A percentile compares a stretch with the other conserved stretches of the same genome.
These are phyloP conservation scores for Patiria pectinifera DNA, from an alignment of 53 echinoderm and acorn worm species.

Conservation along the genomic window DNA sequence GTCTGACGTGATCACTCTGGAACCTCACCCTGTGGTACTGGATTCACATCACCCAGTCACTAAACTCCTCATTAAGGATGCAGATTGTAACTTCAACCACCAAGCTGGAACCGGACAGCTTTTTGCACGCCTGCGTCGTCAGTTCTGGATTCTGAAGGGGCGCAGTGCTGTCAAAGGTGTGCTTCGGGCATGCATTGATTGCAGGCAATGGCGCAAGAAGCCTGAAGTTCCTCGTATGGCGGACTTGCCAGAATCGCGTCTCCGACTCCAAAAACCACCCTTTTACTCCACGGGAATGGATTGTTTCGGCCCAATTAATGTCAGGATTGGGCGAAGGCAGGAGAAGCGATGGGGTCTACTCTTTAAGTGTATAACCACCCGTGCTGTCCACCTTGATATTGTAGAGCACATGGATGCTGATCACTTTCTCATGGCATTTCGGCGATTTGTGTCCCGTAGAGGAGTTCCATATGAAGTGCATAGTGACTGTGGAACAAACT, in stretches of 20 bases:
- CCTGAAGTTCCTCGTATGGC: conserved; percentile 8
- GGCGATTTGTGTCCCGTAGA: conserved; percentile 32
- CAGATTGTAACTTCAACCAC: background rate
- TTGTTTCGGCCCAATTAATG: conserved; percentile 24
- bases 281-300: conserved; percentile 39
- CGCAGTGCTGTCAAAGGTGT: background rate
- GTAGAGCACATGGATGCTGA: conserved; percentile 41
- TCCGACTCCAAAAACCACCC: background rate
- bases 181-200: too few relatives aligned
- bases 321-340: conserved; percentile 1
- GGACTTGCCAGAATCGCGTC: background rate
- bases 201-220: conserved; percentile 32
- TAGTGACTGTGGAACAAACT: conserved; percentile 65
- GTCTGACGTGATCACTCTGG: background rate
- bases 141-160: conserved; percentile 8
- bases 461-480: conserved; percentile 46
- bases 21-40: conserved; percentile 15
- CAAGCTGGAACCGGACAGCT: background rate
- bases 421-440: conserved; percentile 52
- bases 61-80: conserved; percentile 18
- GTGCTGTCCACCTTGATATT: conserved; percentile 60
- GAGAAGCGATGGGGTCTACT: conserved; percentile 22
- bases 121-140: background rate
- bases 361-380: too few relatives aligned
- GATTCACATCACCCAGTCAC: background rate